Evolutionary conservation across 2,113 vertebrate genomes (phyloP).

Genomic region (Hyperoodon ampullatus): DNA sequence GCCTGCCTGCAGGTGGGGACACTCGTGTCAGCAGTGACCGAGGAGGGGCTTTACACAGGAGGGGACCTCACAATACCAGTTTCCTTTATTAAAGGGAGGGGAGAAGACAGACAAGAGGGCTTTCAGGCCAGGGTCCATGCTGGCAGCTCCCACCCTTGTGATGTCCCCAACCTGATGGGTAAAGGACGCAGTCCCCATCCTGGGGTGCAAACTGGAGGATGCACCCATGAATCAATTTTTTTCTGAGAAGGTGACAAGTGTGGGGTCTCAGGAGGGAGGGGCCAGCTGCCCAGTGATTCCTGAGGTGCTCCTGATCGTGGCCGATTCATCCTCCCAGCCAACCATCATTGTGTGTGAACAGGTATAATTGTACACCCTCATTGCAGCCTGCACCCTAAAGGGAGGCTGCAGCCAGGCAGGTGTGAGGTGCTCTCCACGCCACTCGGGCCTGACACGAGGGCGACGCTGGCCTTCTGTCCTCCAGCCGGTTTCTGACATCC

Average conservation of each 20-base stretch:
- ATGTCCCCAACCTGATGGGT: neutral
- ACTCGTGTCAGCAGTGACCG: accelerated
- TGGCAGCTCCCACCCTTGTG: neutral
- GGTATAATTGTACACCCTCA: accelerated
- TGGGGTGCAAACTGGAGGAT: neutral
- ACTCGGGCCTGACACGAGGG: neutral
- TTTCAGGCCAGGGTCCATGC: neutral
- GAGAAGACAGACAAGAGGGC: neutral
- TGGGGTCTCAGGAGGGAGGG: too few species aligned
- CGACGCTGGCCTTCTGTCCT: neutral
- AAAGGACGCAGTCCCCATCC: neutral
- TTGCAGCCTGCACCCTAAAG: accelerated
- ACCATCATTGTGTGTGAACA: neutral
- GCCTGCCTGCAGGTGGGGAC: neutral
- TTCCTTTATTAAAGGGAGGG: neutral
- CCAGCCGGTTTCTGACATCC: accelerated
- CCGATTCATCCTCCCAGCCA: neutral
- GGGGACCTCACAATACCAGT: neutral
- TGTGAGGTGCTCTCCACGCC: neutral
- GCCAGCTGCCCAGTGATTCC: neutral
- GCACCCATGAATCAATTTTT: neutral
- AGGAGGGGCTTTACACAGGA: accelerated
- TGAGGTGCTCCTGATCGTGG: neutral
- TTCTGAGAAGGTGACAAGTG: constrained; percentile 6
- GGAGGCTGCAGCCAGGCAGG: neutral